Evolutionary conservation across 2,888 invertebrate genomes (phyloP), one percentile per base, ranked within the genome.

Genomic region (Parnassius orleans): DNA sequence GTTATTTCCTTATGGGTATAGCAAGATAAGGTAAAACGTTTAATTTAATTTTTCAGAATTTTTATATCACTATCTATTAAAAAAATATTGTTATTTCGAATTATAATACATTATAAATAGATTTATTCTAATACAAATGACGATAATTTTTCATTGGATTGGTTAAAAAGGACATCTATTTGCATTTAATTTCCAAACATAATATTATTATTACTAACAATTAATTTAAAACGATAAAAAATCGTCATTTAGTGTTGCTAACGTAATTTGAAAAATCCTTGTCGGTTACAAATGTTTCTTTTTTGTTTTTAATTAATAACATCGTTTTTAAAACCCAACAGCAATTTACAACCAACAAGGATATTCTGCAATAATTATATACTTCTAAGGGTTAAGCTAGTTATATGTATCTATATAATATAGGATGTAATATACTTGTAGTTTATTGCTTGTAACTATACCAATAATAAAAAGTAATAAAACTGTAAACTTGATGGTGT

Each of bases 161-260:
- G 33, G 7, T 1, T 33, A 33, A 33, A 33, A 33, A 7, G 0
- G n/a, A 15, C 11, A n/a, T 42, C 53, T n/a, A 46, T 46, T 46
- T 51, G 51, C 15, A 12, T 3, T 10, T 15, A 44, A 43, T 10
- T 9, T 55, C n/a, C 9, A 44, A 11, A 44, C 7, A 19, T 19
- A 9, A 9, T 9, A 10, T 33, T 33, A 33, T 33, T 1, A 11
- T 12, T 14, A 42, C n/a, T 9, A 42, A 42, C 3, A 42, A n/a
- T 42, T 14, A 53, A 5, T 14, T 48, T 41, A 53, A 33, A 12
- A 24, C 12, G 3, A 33, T 53, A 55, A 2, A 44, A 55, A 51
- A 53, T 57, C 61, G 53, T 53, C 56, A 61, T 61, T 61, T 52
- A 48, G 41, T 53, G 50, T 19, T 43, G 9, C 33, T 57, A 57